These are phyloP conservation scores for Vollenhovia emeryi DNA, from an alignment of 1,140 invertebrate species.

Conservation along the genomic window DNA sequence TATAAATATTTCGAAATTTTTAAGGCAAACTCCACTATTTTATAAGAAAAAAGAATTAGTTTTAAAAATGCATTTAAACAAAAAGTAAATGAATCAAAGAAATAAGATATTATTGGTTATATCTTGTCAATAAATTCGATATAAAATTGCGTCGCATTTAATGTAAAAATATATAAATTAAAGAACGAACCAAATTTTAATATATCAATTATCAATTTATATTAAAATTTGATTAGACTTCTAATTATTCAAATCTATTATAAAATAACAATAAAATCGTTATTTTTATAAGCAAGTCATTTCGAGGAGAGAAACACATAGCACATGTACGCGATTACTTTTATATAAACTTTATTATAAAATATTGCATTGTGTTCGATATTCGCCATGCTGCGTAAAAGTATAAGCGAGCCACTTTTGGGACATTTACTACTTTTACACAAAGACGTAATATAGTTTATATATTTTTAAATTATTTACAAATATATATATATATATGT, in stretches of 20 bases:
- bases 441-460: slow-evolving; percentile 47
- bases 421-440: slow-evolving; percentile 33
- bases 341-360: slow-evolving; percentile 59
- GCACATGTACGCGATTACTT: neutral
- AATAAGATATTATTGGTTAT: neutral
- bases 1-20: neutral
- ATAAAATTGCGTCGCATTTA: neutral
- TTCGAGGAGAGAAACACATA: neutral
- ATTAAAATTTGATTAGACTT: neutral
- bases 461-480: slow-evolving; percentile 46
- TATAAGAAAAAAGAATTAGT: neutral
- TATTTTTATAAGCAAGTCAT: neutral
- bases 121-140: neutral
- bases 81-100: neutral
- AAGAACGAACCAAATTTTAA: neutral
- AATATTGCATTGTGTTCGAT: slow-evolving; percentile 49
- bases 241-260: neutral
- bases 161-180: slow-evolving; percentile 1
- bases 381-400: slow-evolving; percentile 35
- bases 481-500: slow-evolving; percentile 45
- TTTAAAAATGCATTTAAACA: neutral
- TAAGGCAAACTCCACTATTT: neutral
- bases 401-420: slow-evolving; percentile 8
- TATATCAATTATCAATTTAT: neutral
- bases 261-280: neutral